Evolutionary conservation across 1,140 invertebrate genomes (phyloP).

Genomic region (Pemphigus obesinymphae): DNA sequence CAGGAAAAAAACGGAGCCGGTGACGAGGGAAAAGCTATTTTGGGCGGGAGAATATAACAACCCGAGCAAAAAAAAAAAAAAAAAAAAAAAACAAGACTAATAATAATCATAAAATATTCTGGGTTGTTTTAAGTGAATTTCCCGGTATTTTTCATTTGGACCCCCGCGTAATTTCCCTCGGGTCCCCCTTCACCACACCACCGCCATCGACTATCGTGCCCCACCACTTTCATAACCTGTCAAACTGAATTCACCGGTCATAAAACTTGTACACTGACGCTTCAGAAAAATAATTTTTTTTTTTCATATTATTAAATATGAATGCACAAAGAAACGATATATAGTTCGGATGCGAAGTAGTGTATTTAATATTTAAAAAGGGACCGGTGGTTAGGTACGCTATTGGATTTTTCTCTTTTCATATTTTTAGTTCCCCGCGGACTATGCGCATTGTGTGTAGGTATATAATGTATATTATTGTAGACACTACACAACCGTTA

Average conservation of each 20-base stretch:
- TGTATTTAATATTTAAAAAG: constrained; percentile 33
- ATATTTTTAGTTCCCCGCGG: background rate
- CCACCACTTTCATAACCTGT: constrained; percentile 31
- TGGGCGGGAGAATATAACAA: constrained; percentile 8
- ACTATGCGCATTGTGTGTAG: too few species aligned
- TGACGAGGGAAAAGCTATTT: background rate
- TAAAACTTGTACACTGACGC: constrained; percentile 29
- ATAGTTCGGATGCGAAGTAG: constrained; percentile 17
- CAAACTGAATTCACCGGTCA: constrained; percentile 23
- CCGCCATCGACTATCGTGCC: background rate
- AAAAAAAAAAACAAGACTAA: constrained; percentile 15
- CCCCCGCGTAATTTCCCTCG: constrained; percentile 38
- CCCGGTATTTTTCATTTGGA: constrained; percentile 39
- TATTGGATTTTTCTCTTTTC: constrained; percentile 6
- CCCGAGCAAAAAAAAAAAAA: background rate
- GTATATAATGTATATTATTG: background rate
- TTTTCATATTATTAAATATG: constrained; percentile 29
- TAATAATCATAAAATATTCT: constrained; percentile 39
- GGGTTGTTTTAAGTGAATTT: constrained; percentile 37
- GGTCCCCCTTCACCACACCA: background rate
- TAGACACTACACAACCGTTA: background rate
- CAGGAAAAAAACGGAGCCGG: background rate
- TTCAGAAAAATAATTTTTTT: background rate
- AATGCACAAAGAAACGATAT: constrained; percentile 4
- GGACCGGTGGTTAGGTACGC: background rate